phyloP scores from a whole-genome alignment of 2,113 vertebrate genomes.

The Triplophysa rosa region DNA sequence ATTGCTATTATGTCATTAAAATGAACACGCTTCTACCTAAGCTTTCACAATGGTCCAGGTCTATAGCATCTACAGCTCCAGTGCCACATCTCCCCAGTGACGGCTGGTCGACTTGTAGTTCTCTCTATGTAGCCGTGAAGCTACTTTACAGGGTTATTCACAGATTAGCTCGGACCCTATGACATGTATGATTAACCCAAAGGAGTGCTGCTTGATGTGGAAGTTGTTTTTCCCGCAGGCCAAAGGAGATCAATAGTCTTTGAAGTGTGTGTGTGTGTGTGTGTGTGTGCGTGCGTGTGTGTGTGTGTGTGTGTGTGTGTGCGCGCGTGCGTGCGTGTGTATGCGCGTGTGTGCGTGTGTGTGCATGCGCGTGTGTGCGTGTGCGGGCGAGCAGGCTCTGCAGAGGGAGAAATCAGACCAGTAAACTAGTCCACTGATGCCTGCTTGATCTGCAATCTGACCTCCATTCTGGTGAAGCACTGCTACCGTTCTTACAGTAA shows the following conservation, averaged over 20 bases:
- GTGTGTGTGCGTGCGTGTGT: constrained; percentile 9
- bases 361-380: not conserved
- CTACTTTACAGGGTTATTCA: constrained; percentile 25
- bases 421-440: constrained; percentile 19
- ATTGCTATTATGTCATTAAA: not conserved
- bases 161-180: constrained; percentile 18
- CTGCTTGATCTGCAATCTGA: constrained; percentile 11
- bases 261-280: constrained; percentile 18
- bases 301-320: constrained; percentile 21
- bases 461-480: constrained; percentile 6
- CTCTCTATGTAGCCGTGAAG: not conserved
- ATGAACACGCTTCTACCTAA: not conserved
- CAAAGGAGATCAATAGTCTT: constrained; percentile 39
- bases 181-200: constrained; percentile 40
- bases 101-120: not conserved
- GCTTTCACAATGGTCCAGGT: not conserved
- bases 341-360: constrained; percentile 30
- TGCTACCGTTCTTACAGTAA: not conserved
- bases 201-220: constrained; percentile 29
- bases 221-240: constrained; percentile 36
- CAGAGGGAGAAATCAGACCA: constrained; percentile 23
- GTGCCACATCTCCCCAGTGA: not conserved
- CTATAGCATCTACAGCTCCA: not conserved
- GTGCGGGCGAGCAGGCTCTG: constrained; percentile 2
- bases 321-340: not conserved